phyloP scores from a whole-genome alignment of 2,888 invertebrate genomes.

The Plusia festucae region DNA sequence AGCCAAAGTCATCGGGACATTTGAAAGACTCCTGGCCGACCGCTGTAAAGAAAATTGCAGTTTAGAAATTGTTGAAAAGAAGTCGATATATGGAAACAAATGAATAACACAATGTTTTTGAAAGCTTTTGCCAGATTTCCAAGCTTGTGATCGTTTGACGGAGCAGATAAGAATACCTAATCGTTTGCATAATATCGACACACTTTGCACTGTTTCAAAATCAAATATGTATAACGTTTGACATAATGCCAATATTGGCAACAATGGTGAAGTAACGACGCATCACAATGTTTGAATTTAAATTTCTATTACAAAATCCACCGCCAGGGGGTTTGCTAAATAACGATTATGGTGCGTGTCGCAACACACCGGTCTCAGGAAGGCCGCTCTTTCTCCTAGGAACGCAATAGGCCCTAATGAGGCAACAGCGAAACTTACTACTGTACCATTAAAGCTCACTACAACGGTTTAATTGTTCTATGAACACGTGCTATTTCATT shows the following conservation, averaged over 20 bases:
- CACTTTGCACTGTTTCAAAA: constrained; percentile 35
- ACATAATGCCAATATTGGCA: constrained; percentile 68
- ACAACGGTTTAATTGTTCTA: constrained; percentile 38
- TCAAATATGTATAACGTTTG: constrained; percentile 50
- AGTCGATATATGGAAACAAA: background rate
- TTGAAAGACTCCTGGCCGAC: constrained; percentile 95
- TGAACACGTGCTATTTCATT: constrained; percentile 58
- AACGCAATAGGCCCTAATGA: constrained; percentile 72
- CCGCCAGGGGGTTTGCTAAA: constrained; percentile 75
- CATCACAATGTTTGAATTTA: constrained; percentile 76
- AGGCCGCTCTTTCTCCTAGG: constrained; percentile 82
- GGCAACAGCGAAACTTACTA: constrained; percentile 33
- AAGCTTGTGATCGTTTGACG: constrained; percentile 10
- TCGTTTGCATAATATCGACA: constrained; percentile 19
- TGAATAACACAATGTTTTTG: background rate
- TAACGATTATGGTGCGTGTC: constrained; percentile 74
- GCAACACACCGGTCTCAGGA: constrained; percentile 74
- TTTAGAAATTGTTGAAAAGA: constrained; percentile 21
- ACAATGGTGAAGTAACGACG: constrained; percentile 66
- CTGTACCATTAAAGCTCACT: constrained; percentile 5
- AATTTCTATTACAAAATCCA: constrained; percentile 81
- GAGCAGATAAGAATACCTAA: constrained; percentile 32
- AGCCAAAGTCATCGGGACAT: constrained; percentile 98
- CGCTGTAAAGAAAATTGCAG: constrained; percentile 84
- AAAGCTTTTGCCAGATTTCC: constrained; percentile 9